These are phyloP conservation scores for Poeciliopsis presidionis DNA, from an alignment of 2,797 vertebrate genomes.

Conservation along the genomic window DNA sequence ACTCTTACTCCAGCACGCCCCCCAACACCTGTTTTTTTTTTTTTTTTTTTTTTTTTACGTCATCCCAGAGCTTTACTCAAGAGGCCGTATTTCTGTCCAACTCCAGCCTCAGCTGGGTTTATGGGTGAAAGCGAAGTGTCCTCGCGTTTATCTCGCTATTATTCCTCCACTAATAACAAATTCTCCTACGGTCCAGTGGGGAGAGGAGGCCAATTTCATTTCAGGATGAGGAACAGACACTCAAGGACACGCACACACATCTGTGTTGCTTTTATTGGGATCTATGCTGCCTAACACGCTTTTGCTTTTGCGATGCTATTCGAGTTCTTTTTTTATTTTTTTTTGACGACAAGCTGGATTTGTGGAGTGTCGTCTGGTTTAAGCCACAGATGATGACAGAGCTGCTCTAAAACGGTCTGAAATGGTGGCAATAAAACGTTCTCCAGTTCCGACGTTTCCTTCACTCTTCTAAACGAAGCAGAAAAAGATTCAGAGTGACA, in stretches of 20 bases:
- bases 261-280: conserved; percentile 22
- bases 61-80: conserved; percentile 30
- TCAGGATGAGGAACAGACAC: conserved; percentile 40
- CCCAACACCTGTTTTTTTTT: too few species aligned
- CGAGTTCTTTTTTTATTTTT: not conserved
- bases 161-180: conserved; percentile 52
- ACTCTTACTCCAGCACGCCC: too few species aligned
- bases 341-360: not conserved
- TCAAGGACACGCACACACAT: conserved; percentile 48
- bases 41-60: conserved; percentile 41
- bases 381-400: not conserved
- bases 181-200: conserved; percentile 17
- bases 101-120: conserved; percentile 31
- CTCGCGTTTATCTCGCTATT: conserved; percentile 45
- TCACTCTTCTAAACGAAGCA: not conserved
- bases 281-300: not conserved
- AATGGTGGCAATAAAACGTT: not conserved
- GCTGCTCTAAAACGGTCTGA: not conserved
- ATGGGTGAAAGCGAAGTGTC: conserved; percentile 21
- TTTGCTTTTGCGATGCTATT: not conserved
- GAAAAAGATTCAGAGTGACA: not conserved
- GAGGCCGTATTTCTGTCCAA: conserved; percentile 24
- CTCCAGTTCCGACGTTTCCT: not conserved
- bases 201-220: conserved; percentile 37
- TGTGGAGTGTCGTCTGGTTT: not conserved